Base-by-base conservation (phyloP, 2,797 vertebrate genomes). In the Poecilia velifera region DNA sequence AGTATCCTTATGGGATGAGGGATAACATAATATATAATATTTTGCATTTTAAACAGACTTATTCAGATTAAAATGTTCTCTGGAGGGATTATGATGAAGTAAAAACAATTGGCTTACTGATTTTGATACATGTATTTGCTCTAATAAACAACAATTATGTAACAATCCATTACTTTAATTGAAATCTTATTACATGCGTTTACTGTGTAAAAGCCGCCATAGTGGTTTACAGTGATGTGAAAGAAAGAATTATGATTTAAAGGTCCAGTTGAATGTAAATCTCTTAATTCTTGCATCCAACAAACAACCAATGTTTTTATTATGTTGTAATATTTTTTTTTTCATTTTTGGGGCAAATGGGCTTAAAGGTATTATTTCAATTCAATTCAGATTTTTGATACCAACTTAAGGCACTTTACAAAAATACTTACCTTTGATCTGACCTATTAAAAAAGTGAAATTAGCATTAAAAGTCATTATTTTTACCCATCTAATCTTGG, bases 1-100 rank as follows among this genome's bases (percentile, higher is more conserved):
- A 22, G 49, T 51, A 51, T 51, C 47, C 18, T 20, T 51, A 51
- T 20, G 47, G 18, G 5, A 49, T 20, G 18, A 49, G 18, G 47
- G 5, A 49, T 20, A 49, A 49, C 1, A 46, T 14, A 14, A 14
- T 20, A 47, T 47, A 20, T 49, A 49, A 51, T 22, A 51, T 80
- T 81, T 10, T 4, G 51, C 36, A 34, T 49, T 45, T 55, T 36
- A 16, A 46, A 59, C 47, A 39, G 22, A 31, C 62, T 72, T 45
- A 73, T 64, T 73, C 12, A 57, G 41, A 72, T 51, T 13, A 13
- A 64, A 73, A 47, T 36, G 41, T 70, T 43, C 10, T 43, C 39
- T n/a, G 39, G 36, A 22, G 57, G 34, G 71, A 84, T 77, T 16
- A 10, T 66, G 25, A 79, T 87, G 4, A 34, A 25, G 5, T 14